Evolutionary conservation across 2,888 invertebrate genomes (phyloP), one percentile per base, ranked within the genome.

Genomic region (Tricholauxania praeusta): DNA sequence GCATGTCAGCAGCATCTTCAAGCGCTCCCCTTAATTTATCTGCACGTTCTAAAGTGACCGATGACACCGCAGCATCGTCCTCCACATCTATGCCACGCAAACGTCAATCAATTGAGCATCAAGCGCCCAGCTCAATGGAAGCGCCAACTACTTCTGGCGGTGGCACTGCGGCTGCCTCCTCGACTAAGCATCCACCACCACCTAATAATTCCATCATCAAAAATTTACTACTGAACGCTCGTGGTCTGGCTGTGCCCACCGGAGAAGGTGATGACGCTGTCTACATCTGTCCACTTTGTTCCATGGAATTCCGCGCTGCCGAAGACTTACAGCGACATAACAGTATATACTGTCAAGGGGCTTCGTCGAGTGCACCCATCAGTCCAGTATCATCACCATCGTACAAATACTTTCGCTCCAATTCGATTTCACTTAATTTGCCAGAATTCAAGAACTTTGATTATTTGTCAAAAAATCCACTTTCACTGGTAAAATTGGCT

Each of bases 291-390:
- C 91, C 92, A 0, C 88, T 93, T 69, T 96, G 96, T 84, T 92
- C 92, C 82, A 93, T 93, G 82, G 91, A 93, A 47, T 96, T 94
- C 82, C 91, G 93, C 82, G 94, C 93, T 79, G 92, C 93, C 53
- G 95, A 95, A 77, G 94, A 94, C 82, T 88, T 96, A 78, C 93
- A 94, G 84, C 90, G 93, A 73, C 96, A 96, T 85, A 91, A 93
- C 81, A 89, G 91, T 82, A 92, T 93, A 82, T 94, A 94, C 84
- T 95, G 96, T 83, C 94, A 94, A 87, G 93, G 93, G 28, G 86
- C 86, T n/a, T 87, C 86, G 0, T 83, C 85, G 71, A 85, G 89
- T 78, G 84, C 85, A 0, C 84, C 86, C 12, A 84, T 84, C 17
- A 87, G 87, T 72, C 88, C 87, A 0, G 84, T 84, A 78, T 85